Percentiles rank a stretch among this genome's conserved stretches.
Evolutionary conservation across 2,113 vertebrate species (phyloP).

Genomic region (Irena cyanogastra): DNA sequence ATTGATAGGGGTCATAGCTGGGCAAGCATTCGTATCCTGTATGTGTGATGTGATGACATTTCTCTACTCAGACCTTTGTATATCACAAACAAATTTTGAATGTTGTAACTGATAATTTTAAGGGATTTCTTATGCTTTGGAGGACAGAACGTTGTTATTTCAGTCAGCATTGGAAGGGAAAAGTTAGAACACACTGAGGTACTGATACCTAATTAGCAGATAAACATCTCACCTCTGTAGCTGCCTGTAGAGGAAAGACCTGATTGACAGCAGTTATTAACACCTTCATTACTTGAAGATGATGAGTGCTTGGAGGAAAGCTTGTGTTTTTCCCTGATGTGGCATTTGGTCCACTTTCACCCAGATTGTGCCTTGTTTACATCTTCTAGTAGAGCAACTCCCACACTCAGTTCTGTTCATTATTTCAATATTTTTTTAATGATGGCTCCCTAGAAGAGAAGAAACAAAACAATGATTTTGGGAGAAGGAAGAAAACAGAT

Average conservation of each 20-base stretch:
- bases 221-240: neutral
- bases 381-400: neutral
- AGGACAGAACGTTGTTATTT: neutral
- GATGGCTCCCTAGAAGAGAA: neutral
- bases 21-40: neutral
- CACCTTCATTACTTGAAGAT: neutral
- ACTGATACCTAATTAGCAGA: slow-evolving; percentile 10
- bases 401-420: neutral
- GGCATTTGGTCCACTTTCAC: neutral
- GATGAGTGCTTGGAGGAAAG: neutral
- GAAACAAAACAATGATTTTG: neutral
- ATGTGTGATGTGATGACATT: neutral
- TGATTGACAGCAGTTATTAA: slow-evolving; percentile 4
- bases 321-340: neutral
- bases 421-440: neutral
- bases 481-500: neutral
- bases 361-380: neutral
- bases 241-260: neutral
- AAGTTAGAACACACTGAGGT: neutral
- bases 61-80: neutral
- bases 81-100: neutral
- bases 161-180: neutral
- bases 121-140: neutral
- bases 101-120: neutral
- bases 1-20: neutral